A percentile compares a stretch with the other conserved stretches of the same genome.
Conservation (phyloP, 1,140 invertebrate genomes). For the Lasioglossum baleicum region DNA sequence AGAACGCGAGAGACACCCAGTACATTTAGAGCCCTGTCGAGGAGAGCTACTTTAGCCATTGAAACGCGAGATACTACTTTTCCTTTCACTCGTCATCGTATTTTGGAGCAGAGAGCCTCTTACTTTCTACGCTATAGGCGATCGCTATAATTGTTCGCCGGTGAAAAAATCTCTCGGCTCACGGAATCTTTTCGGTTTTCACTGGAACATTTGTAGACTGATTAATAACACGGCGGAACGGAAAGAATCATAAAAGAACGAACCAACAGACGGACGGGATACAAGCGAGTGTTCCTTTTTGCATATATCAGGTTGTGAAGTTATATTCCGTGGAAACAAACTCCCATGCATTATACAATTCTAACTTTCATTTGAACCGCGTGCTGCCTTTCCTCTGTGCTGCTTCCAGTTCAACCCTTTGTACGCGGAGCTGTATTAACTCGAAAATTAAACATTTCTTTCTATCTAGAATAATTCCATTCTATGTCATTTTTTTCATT, state of each 20-base stretch:
- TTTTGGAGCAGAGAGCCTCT: neutral
- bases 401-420: no score
- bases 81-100: constrained; percentile 17
- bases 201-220: neutral
- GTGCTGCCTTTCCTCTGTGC: no score
- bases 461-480: no score
- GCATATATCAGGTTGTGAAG: neutral
- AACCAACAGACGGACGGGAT: no score
- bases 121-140: constrained; percentile 23
- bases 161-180: neutral
- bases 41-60: constrained; percentile 1
- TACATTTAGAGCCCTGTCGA: neutral
- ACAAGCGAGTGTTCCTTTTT: neutral
- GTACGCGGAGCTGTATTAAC: no score
- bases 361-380: neutral
- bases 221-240: constrained; percentile 14
- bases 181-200: neutral
- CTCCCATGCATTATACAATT: neutral
- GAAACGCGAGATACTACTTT: neutral
- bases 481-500: no score
- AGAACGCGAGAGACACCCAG: no score
- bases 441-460: no score
- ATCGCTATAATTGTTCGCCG: constrained; percentile 14
- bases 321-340: neutral
- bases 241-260: neutral